Conservation (phyloP, 2,888 invertebrate genomes). For the Glomeris marginata region DNA sequence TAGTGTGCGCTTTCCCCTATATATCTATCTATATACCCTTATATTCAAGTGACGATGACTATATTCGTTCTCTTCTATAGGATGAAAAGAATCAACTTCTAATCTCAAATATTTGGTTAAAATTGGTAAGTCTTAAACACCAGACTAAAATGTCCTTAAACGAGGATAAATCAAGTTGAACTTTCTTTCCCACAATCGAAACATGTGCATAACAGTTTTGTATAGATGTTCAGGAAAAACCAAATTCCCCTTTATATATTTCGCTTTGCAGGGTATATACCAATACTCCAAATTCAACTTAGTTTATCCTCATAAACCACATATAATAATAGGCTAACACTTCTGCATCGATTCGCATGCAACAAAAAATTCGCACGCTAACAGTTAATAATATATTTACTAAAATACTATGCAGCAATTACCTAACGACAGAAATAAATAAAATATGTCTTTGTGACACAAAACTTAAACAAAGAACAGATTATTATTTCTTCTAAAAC, state of each 20-base stretch:
- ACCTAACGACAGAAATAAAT: too few species aligned
- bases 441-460: too few species aligned
- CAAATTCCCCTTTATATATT: not conserved
- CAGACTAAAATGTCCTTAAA: slow-evolving; percentile 13
- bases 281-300: slow-evolving; percentile 11
- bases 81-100: slow-evolving; percentile 95
- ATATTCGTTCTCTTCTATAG: slow-evolving; percentile 61
- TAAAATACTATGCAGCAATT: too few species aligned
- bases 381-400: too few species aligned
- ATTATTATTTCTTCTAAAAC: too few species aligned
- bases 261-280: too few species aligned
- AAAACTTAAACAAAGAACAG: too few species aligned
- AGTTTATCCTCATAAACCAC: slow-evolving; percentile 13
- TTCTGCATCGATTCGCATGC: not conserved
- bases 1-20: slow-evolving; percentile 3
- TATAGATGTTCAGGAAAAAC: not conserved
- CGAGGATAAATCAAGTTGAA: slow-evolving; percentile 18
- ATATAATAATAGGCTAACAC: not conserved
- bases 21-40: not conserved
- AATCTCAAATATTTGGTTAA: slow-evolving; percentile 92
- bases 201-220: not conserved
- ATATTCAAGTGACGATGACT: not conserved
- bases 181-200: not conserved
- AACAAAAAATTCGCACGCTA: too few species aligned
- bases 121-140: slow-evolving; percentile 58